Base-by-base conservation (phyloP, 2,888 invertebrate species). In the Loripinus fragilis region DNA sequence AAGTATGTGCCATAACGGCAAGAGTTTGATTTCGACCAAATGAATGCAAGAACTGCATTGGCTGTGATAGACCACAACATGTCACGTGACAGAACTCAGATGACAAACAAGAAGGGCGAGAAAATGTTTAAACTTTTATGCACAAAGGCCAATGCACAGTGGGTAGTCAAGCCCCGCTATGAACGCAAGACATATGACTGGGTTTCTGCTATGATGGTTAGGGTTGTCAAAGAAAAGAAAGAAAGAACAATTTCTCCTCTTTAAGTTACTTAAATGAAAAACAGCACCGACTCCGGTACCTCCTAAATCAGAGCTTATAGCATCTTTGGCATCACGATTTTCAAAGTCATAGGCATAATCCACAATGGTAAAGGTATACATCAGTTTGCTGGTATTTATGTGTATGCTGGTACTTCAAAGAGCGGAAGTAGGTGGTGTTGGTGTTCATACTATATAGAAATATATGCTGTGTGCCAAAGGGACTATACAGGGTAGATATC, bases 1-100 rank as follows among this genome's bases (percentile, higher is more conserved):
- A 81, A 81, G 60, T 83, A 83, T 74, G 67, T 66, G n/a, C 30
- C 80, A 76, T 48, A 83, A 76, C 33, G 80, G n/a, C 71, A 74
- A 38, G 72, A 74, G 20, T 84, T 81, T 70, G 70, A 68, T 30
- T 52, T 30, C 25, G 75, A 78, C 25, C 71, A 74, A 38, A 81
- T 79, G 72, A n/a, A 50, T 25, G 48, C 68, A n/a, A 65, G 81
- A 52, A 76, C 78, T 5, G 30, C 48, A n/a, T 33, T 84, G 15
- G 79, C 74, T 20, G 76, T 69, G 0, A 35, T 84, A 20, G 81
- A 84, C 33, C 77, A 81, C 45, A 81, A 81, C 33, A 42, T 60
- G 17, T n/a, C n/a, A 25, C 38, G 25, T 17, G 60, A 77, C 66
- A 52, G 82, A 33, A 33, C 5, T 1, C 33, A 33, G 12, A 2